Evolutionary conservation across 2,888 invertebrate genomes (phyloP).

Genomic region (Tenthredo scrophulariae): DNA sequence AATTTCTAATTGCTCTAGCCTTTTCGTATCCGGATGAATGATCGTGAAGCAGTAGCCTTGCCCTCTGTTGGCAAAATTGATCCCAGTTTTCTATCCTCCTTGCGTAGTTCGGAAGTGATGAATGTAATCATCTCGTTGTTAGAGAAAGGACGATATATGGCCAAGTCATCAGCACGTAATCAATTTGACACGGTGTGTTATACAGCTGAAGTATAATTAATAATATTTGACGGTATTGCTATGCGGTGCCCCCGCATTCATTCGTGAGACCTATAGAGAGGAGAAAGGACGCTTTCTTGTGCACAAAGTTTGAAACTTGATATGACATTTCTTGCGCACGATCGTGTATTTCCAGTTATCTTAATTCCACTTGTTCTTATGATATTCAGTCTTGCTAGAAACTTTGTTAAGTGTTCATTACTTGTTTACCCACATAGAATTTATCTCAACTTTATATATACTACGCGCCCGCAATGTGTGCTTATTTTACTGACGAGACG

Average conservation of each 20-base stretch:
- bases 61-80: not conserved
- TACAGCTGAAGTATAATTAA: constrained; percentile 29
- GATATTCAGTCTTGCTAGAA: not conserved
- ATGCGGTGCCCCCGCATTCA: not conserved
- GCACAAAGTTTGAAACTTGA: not conserved
- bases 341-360: not conserved
- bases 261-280: constrained; percentile 2
- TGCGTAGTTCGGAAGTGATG: not conserved
- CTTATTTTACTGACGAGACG: not conserved
- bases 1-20: not conserved
- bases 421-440: not conserved
- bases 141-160: not conserved
- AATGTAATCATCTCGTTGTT: constrained; percentile 28
- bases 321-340: not conserved
- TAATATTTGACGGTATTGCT: not conserved
- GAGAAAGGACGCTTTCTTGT: constrained; percentile 7
- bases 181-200: constrained; percentile 39
- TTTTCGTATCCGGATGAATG: not conserved
- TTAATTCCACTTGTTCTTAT: not conserved
- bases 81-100: not conserved
- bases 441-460: constrained; percentile 6
- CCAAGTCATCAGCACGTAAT: constrained; percentile 23
- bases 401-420: not conserved
- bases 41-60: not conserved
- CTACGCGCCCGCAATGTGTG: not conserved